phyloP scores from a whole-genome alignment of 2,113 vertebrate species.

The Anser brachyrhynchus region DNA sequence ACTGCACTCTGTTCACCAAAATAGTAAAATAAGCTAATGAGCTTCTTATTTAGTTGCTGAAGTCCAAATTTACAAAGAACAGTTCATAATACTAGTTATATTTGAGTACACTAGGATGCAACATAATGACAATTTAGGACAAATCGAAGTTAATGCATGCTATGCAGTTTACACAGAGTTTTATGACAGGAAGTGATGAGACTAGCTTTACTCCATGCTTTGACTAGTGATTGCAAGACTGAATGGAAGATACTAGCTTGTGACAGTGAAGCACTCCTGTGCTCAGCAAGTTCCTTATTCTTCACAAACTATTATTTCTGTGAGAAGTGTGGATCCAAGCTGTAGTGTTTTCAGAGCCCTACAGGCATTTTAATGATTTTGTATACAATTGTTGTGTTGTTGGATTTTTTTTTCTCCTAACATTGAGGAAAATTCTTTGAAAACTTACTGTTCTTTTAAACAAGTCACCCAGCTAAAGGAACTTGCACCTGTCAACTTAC shows the following conservation, averaged over 20 bases:
- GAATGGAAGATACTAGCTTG: background rate
- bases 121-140: background rate
- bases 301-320: background rate
- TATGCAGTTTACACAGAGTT: background rate
- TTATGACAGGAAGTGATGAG: background rate
- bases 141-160: background rate
- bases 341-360: background rate
- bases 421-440: background rate
- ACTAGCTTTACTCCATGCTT: background rate
- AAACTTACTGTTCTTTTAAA: background rate
- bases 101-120: background rate
- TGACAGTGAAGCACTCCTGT: background rate
- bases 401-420: background rate
- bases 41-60: background rate
- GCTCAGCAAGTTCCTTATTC: background rate
- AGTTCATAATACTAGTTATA: background rate
- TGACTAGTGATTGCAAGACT: background rate
- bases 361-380: background rate
- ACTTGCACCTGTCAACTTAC: background rate
- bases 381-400: rapidly evolving
- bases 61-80: background rate
- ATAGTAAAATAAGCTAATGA: background rate
- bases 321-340: background rate
- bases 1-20: background rate
- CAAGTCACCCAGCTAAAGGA: background rate